These are phyloP conservation scores for Drosophila gaucha DNA, from an alignment of 2,888 invertebrate species.

Conservation along the genomic window DNA sequence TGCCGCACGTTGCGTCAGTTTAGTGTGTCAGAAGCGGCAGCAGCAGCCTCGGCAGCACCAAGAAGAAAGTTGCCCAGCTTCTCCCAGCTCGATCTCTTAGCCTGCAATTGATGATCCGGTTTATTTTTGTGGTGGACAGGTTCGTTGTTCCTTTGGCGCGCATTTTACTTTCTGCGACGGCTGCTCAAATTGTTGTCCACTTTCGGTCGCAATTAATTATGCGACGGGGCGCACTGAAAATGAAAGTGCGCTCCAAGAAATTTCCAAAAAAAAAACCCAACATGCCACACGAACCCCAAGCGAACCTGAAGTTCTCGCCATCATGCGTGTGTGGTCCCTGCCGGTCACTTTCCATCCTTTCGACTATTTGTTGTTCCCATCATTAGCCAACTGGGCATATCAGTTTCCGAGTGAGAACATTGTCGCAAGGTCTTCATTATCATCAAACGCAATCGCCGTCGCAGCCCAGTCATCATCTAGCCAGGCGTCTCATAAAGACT, in stretches of 20 bases:
- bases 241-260: slow-evolving; percentile 67
- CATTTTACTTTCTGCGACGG: slow-evolving; percentile 77
- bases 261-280: slow-evolving; percentile 8
- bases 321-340: slow-evolving; percentile 17
- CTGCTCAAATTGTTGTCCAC: slow-evolving; percentile 76
- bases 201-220: slow-evolving; percentile 82
- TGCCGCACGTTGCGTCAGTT: slow-evolving; percentile 80
- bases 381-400: slow-evolving; percentile 45
- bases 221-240: slow-evolving; percentile 71
- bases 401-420: slow-evolving; percentile 51
- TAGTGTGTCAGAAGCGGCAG: slow-evolving; percentile 78
- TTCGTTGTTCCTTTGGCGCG: slow-evolving; percentile 64
- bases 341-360: slow-evolving; percentile 6
- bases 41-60: slow-evolving; percentile 17
- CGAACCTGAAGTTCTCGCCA: slow-evolving; percentile 21
- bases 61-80: slow-evolving; percentile 75
- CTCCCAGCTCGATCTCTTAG: slow-evolving; percentile 4
- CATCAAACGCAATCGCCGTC: slow-evolving; percentile 58
- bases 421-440: slow-evolving; percentile 66
- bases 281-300: background rate
- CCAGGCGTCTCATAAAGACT: slow-evolving; percentile 61
- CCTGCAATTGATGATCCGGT: slow-evolving; percentile 70
- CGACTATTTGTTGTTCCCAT: slow-evolving; percentile 27
- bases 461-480: slow-evolving; percentile 27
- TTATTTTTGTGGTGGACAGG: slow-evolving; percentile 63